Evolutionary conservation across 2,888 invertebrate genomes (phyloP), one percentile per base, ranked within the genome.

Genomic region (Emesis furor): DNA sequence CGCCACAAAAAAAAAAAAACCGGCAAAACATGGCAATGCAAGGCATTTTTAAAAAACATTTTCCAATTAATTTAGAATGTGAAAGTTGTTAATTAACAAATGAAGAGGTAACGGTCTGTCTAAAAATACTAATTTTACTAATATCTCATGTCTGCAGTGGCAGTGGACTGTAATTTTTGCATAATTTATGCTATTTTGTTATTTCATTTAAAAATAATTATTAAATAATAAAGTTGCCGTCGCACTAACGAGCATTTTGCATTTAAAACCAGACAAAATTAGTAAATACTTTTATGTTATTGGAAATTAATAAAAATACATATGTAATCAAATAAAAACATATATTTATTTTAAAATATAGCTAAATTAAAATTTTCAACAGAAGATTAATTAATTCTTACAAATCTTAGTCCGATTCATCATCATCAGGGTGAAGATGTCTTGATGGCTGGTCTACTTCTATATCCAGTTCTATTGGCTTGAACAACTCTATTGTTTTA

Each of bases 301-400:
- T 51, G 51, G 51, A 14, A 51, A 51, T 51, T n/a, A 51, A 51
- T 51, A 51, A 51, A 51, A 51, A 51, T 51, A n/a, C 14, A 51
- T 51, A 51, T 14, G 14, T 51, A 12, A 51, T 12, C n/a, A 51
- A 51, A 12, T 2, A 51, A 51, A 12, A 51, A 37, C 35, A 37
- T 37, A 37, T 51, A 51, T 51, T 12, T 51, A 4, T 2, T 8
- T 51, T 12, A 10, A 51, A 51, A 51, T n/a, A 51, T n/a, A n/a
- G 51, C 51, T 14, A 51, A 51, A 51, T 37, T 37, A 37, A 37
- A 37, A 37, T 37, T 37, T 37, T 37, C 35, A 51, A 51, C 51
- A 51, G 12, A 51, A 51, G n/a, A 51, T 51, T 51, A 51, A 12
- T 51, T 51, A 51, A 51, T 14, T 14, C n/a, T 14, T 14, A n/a